These are phyloP conservation scores for Pseudochirops cupreus DNA, from an alignment of 2,797 vertebrate species.

Conservation along the genomic window DNA sequence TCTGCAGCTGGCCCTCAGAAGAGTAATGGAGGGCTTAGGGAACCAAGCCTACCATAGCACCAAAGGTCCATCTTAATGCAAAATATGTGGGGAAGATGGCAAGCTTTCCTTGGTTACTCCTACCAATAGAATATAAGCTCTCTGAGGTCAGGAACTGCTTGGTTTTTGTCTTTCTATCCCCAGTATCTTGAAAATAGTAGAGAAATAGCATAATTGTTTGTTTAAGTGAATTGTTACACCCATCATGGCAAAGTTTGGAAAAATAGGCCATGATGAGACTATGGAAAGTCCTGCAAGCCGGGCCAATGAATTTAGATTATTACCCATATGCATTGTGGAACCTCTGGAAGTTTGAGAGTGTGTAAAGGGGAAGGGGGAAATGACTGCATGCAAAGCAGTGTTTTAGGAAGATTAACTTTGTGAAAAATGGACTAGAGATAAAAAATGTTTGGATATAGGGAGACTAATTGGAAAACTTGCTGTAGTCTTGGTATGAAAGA, in stretches of 20 bases:
- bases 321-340: not conserved
- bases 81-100: not conserved
- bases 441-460: not conserved
- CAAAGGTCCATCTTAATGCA: not conserved
- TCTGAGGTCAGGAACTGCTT: not conserved
- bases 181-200: not conserved
- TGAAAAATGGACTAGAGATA: not conserved
- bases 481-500: not conserved
- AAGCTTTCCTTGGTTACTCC: not conserved
- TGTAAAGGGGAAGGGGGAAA: not conserved
- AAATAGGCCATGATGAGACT: not conserved
- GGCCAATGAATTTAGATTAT: not conserved
- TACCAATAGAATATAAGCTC: not conserved
- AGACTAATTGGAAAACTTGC: not conserved
- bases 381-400: not conserved
- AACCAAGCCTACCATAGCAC: not conserved
- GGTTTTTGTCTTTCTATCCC: not conserved
- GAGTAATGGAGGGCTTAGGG: conserved; percentile 1
- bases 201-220: not conserved
- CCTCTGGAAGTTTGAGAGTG: not conserved
- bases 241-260: not conserved
- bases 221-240: not conserved
- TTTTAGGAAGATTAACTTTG: not conserved
- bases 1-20: conserved; percentile 39
- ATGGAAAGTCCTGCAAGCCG: not conserved